These are phyloP conservation scores for Hyalella azteca DNA, from an alignment of 2,888 invertebrate species.

Conservation along the genomic window DNA sequence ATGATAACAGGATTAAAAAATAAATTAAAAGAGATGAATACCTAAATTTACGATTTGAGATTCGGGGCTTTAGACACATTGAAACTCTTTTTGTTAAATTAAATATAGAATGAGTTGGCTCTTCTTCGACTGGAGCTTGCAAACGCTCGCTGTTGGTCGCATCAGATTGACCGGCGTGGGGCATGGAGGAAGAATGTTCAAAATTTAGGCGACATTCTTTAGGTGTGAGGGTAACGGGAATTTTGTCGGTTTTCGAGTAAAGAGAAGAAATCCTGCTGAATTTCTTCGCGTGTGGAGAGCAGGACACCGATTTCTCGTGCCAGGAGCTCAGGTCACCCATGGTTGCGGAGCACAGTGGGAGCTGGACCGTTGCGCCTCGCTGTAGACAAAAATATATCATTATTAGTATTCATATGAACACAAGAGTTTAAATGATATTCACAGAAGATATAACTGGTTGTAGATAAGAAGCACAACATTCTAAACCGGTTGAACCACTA, in stretches of 20 bases:
- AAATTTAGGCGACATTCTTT: neutral
- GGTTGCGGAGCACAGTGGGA: neutral
- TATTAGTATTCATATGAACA: neutral
- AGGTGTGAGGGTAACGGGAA: neutral
- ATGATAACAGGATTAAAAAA: slow-evolving; percentile 23
- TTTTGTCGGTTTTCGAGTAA: neutral
- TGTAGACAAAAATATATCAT: neutral
- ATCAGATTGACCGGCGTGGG: no score
- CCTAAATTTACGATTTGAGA: neutral
- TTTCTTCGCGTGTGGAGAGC: no score
- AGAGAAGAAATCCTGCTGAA: neutral
- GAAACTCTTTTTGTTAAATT: neutral
- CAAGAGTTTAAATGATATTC: no score
- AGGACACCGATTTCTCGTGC: no score
- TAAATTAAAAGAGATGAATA: slow-evolving; percentile 20
- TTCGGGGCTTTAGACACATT: neutral
- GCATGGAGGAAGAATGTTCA: neutral
- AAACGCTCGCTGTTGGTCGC: neutral
- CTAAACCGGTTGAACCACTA: neutral
- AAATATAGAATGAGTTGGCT: neutral
- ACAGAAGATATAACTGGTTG: no score
- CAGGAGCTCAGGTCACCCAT: neutral
- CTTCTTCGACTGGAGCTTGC: neutral
- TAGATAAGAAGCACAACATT: neutral
- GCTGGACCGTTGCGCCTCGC: neutral